These are phyloP conservation scores for Minunthozetes semirufus DNA, from an alignment of 2,888 invertebrate genomes.

Conservation along the genomic window DNA sequence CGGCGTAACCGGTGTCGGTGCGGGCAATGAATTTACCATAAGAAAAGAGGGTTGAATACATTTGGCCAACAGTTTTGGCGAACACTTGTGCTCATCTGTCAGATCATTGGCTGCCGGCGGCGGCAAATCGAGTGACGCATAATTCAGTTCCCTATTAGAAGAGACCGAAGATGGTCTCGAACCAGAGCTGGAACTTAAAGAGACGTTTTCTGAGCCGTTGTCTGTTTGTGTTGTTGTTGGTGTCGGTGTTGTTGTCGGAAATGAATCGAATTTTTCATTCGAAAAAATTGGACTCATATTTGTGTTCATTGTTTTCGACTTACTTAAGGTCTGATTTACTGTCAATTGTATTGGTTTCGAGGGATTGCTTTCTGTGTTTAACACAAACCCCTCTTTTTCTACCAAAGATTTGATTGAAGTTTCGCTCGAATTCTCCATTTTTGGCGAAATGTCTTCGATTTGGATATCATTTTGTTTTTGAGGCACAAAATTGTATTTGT, in stretches of 20 bases:
- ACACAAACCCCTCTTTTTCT: too few relatives aligned
- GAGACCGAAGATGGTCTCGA: not conserved
- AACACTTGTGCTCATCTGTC: not conserved
- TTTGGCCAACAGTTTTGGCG: not conserved
- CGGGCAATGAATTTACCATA: not conserved
- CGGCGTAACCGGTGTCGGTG: not conserved
- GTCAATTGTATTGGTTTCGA: too few relatives aligned
- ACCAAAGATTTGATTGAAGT: too few relatives aligned
- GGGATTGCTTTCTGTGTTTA: too few relatives aligned
- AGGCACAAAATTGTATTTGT: too few relatives aligned
- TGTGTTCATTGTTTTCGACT: too few relatives aligned
- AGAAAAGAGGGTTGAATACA: not conserved
- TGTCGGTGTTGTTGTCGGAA: not conserved
- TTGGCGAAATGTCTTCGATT: too few relatives aligned
- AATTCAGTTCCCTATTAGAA: not conserved
- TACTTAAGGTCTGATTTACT: too few relatives aligned
- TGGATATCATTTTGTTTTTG: too few relatives aligned
- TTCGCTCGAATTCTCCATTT: too few relatives aligned
- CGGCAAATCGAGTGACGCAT: constrained; percentile 20
- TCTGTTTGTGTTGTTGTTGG: not conserved
- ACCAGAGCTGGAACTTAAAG: not conserved
- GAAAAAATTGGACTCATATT: too few relatives aligned
- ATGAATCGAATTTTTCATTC: too few relatives aligned
- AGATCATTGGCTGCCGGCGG: not conserved
- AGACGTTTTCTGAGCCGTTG: not conserved